Conservation (phyloP, 2,113 vertebrate genomes). For the Panthera tigris region DNA sequence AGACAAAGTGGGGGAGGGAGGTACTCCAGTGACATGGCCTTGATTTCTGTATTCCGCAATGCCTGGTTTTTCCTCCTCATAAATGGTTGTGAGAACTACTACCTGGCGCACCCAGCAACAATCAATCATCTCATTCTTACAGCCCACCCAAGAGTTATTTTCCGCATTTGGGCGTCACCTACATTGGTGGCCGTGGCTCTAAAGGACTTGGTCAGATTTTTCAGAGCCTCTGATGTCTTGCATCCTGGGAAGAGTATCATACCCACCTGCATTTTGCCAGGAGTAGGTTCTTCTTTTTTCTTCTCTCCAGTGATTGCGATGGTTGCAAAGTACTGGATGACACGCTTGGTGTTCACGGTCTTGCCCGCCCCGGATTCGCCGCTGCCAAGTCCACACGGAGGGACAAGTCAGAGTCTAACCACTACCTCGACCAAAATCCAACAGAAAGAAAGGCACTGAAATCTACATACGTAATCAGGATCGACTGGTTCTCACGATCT, state of each 20-base stretch:
- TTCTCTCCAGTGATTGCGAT: constrained; percentile 84
- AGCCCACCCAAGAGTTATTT: background rate
- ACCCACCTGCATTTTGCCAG: constrained; percentile 81
- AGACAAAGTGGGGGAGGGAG: background rate
- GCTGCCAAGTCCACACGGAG: constrained; percentile 63
- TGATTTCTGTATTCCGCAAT: background rate
- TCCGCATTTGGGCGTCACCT: background rate
- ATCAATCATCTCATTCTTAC: background rate
- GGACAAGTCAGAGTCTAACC: background rate
- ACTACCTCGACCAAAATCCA: background rate
- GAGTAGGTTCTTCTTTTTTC: constrained; percentile 72
- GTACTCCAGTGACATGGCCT: background rate
- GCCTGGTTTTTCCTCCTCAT: background rate
- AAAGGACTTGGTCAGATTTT: background rate
- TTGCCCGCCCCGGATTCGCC: constrained; percentile 89
- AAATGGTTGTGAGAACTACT: background rate
- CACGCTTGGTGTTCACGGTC: constrained; percentile 89
- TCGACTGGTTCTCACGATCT: constrained; percentile 85
- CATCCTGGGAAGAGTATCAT: background rate
- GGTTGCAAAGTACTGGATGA: constrained; percentile 89
- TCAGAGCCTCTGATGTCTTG: background rate
- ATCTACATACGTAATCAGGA: constrained; percentile 85
- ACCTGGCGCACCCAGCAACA: background rate
- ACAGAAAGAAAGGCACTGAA: background rate
- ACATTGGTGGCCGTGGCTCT: background rate